Base-by-base conservation (phyloP, 2,888 invertebrate genomes). In the Pimpla rufipes region DNA sequence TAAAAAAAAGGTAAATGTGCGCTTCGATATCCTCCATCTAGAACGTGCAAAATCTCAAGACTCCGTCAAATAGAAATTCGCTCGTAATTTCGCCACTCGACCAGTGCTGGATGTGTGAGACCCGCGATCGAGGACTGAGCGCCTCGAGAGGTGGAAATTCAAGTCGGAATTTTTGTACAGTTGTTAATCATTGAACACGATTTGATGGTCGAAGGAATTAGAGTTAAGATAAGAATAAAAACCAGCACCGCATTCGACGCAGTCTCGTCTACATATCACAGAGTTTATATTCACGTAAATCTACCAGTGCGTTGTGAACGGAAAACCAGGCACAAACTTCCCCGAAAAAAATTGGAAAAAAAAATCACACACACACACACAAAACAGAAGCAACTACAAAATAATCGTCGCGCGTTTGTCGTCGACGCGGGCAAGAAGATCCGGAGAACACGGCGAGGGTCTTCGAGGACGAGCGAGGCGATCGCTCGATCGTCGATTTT, bases 181-280 rank as follows among this genome's bases (percentile, higher is more conserved):
- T 29, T 3, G 29, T 29, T 5, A 29, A 29, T 29, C 29, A 42
- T 57, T 13, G 35, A 35, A n/a, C 23, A 57, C n/a, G 7, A 59
- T 59, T 59, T n/a, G 1, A n/a, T 35, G 35, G 2, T 35, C 29
- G 35, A 3, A 23, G 16, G 0, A 29, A 5, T 0, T 59, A 8
- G n/a, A n/a, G n/a, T n/a, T n/a, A n/a, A n/a, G n/a, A 13, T 35
- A 35, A n/a, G 35, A 59, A 59, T 18, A 18, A 37, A 37, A 62
- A 0, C 62, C 62, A 37, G 40, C 62, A 62, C 37, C 37, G 62
- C 52, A 35, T 37, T 73, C 40, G 64, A 79, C 74, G 50, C 50
- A 67, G 52, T 73, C 76, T 37, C 37, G 10, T 40, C 85, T 75
- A 81, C 80, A 71, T 87, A 87, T 87, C 87, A 87, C 87, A 86